Base-by-base conservation (phyloP, 2,888 invertebrate species). In the Agrilus mali region DNA sequence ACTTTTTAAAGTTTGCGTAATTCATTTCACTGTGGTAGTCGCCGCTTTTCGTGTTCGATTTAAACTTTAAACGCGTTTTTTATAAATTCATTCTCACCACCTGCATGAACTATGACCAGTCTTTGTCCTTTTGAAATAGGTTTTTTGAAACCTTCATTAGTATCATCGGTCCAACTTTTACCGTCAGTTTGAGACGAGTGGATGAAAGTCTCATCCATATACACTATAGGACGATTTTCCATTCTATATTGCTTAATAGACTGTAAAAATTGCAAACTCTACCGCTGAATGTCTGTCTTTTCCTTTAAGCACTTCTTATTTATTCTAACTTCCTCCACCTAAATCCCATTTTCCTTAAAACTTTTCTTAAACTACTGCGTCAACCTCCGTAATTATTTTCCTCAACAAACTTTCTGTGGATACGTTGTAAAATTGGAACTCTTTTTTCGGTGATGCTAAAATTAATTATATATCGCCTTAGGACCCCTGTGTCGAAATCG, bases 81-180 rank as follows among this genome's bases (percentile, higher is more conserved):
- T 10, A 44, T 35, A 36, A 49, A 49, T 6, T 42, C 41, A 38
- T 32, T 36, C 36, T 42, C 38, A n/a, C n/a, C n/a, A n/a, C n/a
- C n/a, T n/a, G n/a, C n/a, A n/a, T n/a, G n/a, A n/a, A n/a, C n/a
- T n/a, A 33, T 37, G 12, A 15, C 43, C 40, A 55, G n/a, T 27
- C 53, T 40, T 36, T 47, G 14, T 7, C 51, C 54, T 48, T 52
- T 55, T 3, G 51, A 52, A 17, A 49, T 44, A 8, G 52, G 50
- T 20, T 37, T 17, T 10, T 4, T 7, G 7, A 20, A 4, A 7
- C 20, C 34, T n/a, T 31, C 35, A 13, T 14, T 27, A n/a, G 14
- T 27, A 31, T 17, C 17, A 12, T 37, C 37, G 31, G 27, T 16
- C 32, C 32, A 12, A 8, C 10, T 42, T 20, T 40, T 46, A 8